Evolutionary conservation across 2,113 vertebrate species (phyloP).

Genomic region (Corythoichthys haematopterus): DNA sequence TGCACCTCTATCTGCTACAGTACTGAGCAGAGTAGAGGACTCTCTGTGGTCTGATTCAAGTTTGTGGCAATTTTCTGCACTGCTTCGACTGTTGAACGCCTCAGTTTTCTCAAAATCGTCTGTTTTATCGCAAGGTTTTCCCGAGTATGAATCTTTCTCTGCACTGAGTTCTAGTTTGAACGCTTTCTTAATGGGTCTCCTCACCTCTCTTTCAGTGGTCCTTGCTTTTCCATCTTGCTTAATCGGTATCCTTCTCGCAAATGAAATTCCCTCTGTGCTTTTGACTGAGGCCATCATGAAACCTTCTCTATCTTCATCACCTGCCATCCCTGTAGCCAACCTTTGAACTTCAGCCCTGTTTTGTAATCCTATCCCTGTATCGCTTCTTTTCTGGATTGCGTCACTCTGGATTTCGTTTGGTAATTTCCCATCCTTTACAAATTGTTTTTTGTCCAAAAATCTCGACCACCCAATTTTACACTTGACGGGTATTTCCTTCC

Average conservation of each 20-base stretch:
- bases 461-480: slow-evolving; percentile 24
- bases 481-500: slow-evolving; percentile 26
- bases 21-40: slow-evolving; percentile 31
- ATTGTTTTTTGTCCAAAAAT: slow-evolving; percentile 24
- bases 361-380: slow-evolving; percentile 9
- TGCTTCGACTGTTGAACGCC: neutral
- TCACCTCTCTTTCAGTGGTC: slow-evolving; percentile 38
- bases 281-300: slow-evolving; percentile 58
- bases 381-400: neutral
- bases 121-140: slow-evolving; percentile 15
- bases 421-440: slow-evolving; percentile 17
- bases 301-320: slow-evolving; percentile 39
- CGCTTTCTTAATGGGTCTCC: slow-evolving; percentile 4
- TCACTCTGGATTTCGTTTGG: slow-evolving; percentile 3
- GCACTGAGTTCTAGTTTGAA: slow-evolving; percentile 4
- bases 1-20: slow-evolving; percentile 22
- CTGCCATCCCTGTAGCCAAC: slow-evolving; percentile 18
- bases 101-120: slow-evolving; percentile 24
- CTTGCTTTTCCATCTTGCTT: slow-evolving; percentile 49
- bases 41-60: slow-evolving; percentile 42
- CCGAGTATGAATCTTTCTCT: slow-evolving; percentile 24
- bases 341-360: slow-evolving; percentile 23
- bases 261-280: slow-evolving; percentile 62
- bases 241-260: slow-evolving; percentile 58
- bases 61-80: slow-evolving; percentile 18